Percentiles rank a stretch among this genome's conserved stretches.
phyloP scores from a whole-genome alignment of 2,113 vertebrate genomes.

The Semnornis frantzii region DNA sequence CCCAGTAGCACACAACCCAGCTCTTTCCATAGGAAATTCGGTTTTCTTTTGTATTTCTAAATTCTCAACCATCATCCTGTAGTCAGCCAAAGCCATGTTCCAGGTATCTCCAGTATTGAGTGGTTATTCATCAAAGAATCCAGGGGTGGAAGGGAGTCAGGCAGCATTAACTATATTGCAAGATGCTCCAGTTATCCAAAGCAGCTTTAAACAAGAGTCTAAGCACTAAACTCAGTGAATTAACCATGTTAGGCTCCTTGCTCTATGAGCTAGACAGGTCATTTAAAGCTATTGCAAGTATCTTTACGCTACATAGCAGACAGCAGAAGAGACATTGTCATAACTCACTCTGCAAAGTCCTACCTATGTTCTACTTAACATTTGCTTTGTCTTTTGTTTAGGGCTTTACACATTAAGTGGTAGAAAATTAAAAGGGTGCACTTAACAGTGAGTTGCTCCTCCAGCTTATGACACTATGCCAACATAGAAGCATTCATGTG shows the following conservation, averaged over 20 bases:
- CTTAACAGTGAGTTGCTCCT: neutral
- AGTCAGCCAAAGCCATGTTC: neutral
- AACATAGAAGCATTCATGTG: neutral
- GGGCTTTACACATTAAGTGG: neutral
- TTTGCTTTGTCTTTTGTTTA: slow-evolving; percentile 26
- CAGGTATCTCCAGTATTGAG: accelerated
- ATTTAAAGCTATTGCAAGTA: neutral
- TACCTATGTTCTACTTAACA: neutral
- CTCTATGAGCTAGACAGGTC: neutral
- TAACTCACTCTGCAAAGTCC: neutral
- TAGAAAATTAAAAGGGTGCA: neutral
- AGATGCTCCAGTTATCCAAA: neutral
- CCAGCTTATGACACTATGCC: neutral
- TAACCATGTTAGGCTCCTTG: neutral
- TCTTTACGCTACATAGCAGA: neutral
- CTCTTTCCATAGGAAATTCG: neutral
- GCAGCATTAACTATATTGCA: neutral
- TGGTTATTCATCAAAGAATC: neutral
- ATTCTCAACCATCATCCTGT: neutral
- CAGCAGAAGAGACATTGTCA: neutral
- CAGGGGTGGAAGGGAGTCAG: neutral
- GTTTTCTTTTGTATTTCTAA: neutral
- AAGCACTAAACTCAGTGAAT: neutral
- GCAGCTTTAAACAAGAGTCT: neutral
- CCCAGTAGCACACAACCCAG: neutral